Conservation (phyloP, 1,140 invertebrate genomes). For the Leptinotarsa lineolata region DNA sequence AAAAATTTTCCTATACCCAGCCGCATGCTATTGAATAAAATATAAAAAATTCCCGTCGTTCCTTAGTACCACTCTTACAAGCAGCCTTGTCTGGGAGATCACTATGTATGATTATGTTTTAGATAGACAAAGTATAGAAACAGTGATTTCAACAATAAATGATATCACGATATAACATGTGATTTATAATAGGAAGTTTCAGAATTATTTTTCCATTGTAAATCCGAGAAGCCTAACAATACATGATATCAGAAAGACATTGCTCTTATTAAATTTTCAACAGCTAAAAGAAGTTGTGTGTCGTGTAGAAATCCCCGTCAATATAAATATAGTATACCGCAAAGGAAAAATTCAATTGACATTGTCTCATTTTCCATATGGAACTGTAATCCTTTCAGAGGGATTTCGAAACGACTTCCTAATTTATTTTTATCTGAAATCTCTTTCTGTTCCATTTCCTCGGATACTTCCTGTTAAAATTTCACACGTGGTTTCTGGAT, state of each 20-base stretch:
- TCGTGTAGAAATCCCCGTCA: not conserved
- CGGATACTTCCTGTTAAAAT: slow-evolving; percentile 21
- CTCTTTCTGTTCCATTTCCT: slow-evolving; percentile 19
- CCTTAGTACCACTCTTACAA: too few species aligned
- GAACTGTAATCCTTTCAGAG: slow-evolving; percentile 18
- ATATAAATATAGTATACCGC: not conserved
- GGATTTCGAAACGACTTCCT: slow-evolving; percentile 16
- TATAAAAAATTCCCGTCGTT: too few species aligned
- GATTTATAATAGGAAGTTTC: not conserved
- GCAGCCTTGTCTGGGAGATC: too few species aligned
- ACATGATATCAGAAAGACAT: not conserved
- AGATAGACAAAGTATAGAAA: too few species aligned
- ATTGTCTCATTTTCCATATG: slow-evolving; percentile 27
- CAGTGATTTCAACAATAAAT: too few species aligned
- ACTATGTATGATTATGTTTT: too few species aligned
- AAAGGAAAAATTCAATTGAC: slow-evolving; percentile 16
- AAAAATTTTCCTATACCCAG: too few species aligned
- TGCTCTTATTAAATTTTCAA: not conserved
- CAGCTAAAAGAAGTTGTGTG: not conserved
- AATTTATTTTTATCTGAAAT: slow-evolving; percentile 22
- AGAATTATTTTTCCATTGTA: not conserved
- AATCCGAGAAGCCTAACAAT: not conserved
- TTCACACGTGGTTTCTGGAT: slow-evolving; percentile 18
- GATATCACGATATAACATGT: not conserved
- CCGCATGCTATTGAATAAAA: too few species aligned